phyloP scores from a whole-genome alignment of 2,888 invertebrate genomes.

The Drosophila mettleri region DNA sequence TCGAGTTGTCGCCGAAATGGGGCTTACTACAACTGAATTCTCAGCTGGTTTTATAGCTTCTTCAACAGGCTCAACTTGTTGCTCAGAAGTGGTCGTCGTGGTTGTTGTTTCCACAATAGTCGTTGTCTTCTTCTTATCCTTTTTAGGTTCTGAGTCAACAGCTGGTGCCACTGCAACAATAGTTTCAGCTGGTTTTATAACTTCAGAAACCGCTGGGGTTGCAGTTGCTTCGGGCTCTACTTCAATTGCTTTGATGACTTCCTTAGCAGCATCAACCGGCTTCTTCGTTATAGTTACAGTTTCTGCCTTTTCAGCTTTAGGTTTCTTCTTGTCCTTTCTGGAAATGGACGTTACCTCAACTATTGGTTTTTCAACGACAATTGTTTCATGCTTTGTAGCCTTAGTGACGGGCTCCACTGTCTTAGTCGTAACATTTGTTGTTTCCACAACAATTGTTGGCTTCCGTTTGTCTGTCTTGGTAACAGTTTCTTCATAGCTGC shows the following conservation, averaged over 20 bases:
- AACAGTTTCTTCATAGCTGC: not conserved
- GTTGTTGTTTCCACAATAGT: conserved; percentile 26
- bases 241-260: conserved; percentile 5
- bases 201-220: conserved; percentile 1
- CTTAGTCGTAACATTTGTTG: conserved; percentile 2
- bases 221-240: conserved; percentile 11
- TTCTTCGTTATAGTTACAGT: conserved; percentile 6
- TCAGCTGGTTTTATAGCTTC: conserved; percentile 4
- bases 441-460: conserved; percentile 16
- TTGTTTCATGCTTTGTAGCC: conserved; percentile 9
- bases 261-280: conserved; percentile 9
- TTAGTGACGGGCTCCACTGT: conserved; percentile 23
- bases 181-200: conserved; percentile 9
- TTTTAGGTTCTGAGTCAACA: conserved; percentile 14
- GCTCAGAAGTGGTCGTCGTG: not conserved
- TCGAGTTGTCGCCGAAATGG: conserved; percentile 8
- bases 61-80: not conserved
- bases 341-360: not conserved
- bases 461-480: conserved; percentile 38
- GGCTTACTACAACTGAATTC: not conserved
- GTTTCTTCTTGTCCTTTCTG: conserved; percentile 42
- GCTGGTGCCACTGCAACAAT: not conserved
- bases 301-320: conserved; percentile 24
- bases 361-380: conserved; percentile 8
- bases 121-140: conserved; percentile 17